Conservation (phyloP, 1,140 invertebrate species). For the Bemisia tabaci region DNA sequence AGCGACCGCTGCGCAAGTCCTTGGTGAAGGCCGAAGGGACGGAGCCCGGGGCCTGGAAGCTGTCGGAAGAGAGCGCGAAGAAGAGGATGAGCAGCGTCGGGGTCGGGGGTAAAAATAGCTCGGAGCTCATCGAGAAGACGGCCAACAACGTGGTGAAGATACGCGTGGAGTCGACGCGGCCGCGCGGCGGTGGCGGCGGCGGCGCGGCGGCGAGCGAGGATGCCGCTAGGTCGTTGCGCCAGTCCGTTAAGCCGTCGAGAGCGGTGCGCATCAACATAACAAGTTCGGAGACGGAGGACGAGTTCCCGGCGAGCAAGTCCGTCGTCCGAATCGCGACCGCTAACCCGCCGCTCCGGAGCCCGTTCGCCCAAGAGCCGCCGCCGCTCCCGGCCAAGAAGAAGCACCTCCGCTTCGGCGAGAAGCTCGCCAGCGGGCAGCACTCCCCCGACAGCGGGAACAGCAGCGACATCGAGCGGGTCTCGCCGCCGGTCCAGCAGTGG, state of each 20-base stretch:
- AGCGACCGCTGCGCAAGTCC: neutral
- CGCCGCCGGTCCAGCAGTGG: neutral
- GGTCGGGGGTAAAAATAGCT: neutral
- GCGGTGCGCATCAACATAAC: neutral
- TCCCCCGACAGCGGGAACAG: conserved; percentile 71
- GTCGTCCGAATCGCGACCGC: neutral
- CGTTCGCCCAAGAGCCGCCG: neutral
- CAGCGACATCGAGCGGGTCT: conserved; percentile 47
- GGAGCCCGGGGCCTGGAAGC: neutral
- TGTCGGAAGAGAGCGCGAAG: neutral
- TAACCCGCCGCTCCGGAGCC: neutral
- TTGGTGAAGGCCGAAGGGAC: neutral
- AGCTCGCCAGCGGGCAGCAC: conserved; percentile 47
- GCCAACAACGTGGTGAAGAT: neutral
- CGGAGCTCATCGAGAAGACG: neutral
- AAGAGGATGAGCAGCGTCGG: neutral
- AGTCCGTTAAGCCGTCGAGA: neutral
- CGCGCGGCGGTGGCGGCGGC: too few species aligned
- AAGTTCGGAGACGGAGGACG: neutral
- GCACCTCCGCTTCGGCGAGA: neutral
- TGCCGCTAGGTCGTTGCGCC: neutral
- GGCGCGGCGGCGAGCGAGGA: neutral
- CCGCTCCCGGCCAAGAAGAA: neutral
- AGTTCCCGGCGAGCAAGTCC: too few species aligned
- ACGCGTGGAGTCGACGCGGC: neutral